Percentiles rank a stretch among this genome's conserved stretches.
phyloP scores from a whole-genome alignment of 2,797 vertebrate species.

The Chromis chromis region DNA sequence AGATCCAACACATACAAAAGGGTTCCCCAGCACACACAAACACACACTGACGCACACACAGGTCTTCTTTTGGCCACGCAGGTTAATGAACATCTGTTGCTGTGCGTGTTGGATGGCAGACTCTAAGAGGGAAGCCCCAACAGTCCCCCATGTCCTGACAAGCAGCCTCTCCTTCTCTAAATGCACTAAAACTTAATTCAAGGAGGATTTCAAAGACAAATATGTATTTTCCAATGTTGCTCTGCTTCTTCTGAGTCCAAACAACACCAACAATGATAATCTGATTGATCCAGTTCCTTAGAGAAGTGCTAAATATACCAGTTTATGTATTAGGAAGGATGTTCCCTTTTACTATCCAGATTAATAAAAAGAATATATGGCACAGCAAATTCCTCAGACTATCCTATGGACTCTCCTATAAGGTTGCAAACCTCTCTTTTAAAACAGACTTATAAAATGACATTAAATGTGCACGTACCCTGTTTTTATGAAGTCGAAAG shows the following conservation, averaged over 20 bases:
- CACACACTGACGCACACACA: neutral
- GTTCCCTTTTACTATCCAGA: slow-evolving; percentile 24
- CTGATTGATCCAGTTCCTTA: neutral
- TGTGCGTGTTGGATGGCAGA: slow-evolving; percentile 32
- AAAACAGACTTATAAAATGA: slow-evolving; percentile 39
- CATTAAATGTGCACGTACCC: slow-evolving; percentile 67
- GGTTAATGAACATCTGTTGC: slow-evolving; percentile 70
- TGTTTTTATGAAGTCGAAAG: slow-evolving; percentile 77
- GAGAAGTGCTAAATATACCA: neutral
- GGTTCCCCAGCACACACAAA: neutral
- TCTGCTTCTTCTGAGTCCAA: neutral
- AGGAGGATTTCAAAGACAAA: slow-evolving; percentile 30
- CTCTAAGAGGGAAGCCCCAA: slow-evolving; percentile 31
- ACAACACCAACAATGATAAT: neutral
- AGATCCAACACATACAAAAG: slow-evolving; percentile 32
- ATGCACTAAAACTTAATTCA: slow-evolving; percentile 22
- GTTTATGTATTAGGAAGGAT: neutral
- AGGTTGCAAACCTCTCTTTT: slow-evolving; percentile 29
- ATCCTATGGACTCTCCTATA: slow-evolving; percentile 25
- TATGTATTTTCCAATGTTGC: neutral
- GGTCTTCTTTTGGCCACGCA: slow-evolving; percentile 31
- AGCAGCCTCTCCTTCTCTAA: slow-evolving; percentile 23
- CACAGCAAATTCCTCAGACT: slow-evolving; percentile 36
- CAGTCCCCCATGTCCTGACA: slow-evolving; percentile 26
- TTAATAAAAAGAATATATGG: slow-evolving; percentile 39